phyloP scores from a whole-genome alignment of 2,888 invertebrate species.

The Lepidocyrtinus sp. region DNA sequence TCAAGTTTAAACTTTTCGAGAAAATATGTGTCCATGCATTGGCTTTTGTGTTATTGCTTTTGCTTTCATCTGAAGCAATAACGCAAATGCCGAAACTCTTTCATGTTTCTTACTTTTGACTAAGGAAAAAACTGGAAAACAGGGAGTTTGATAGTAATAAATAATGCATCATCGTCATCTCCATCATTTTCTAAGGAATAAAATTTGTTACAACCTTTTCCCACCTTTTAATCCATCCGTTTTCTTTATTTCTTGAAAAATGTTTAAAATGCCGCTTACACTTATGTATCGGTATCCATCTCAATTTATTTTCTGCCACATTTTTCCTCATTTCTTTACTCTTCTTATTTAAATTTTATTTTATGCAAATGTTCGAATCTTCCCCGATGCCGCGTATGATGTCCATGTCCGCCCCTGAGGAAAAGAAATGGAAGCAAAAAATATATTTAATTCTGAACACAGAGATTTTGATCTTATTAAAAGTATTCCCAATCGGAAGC shows the following conservation, averaged over 20 bases:
- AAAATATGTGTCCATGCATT: background rate
- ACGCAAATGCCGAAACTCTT: background rate
- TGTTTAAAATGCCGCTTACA: constrained; percentile 14
- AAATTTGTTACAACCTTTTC: constrained; percentile 46
- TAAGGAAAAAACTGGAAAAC: constrained; percentile 17
- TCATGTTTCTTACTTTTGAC: background rate
- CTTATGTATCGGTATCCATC: no score
- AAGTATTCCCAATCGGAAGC: constrained; percentile 31
- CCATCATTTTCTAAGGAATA: constrained; percentile 21
- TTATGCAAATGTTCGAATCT: constrained; percentile 41
- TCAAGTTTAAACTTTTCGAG: constrained; percentile 10
- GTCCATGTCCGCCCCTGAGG: constrained; percentile 47
- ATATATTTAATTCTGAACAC: no score
- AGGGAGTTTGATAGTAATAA: constrained; percentile 40
- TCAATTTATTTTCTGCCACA: constrained; percentile 26
- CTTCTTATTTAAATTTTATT: constrained; percentile 52
- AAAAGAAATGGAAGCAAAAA: constrained; percentile 15
- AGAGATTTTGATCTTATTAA: constrained; percentile 37
- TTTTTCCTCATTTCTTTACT: background rate
- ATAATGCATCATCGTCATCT: constrained; percentile 40
- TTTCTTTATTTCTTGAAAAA: constrained; percentile 4
- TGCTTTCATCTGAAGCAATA: background rate
- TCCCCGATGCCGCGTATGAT: constrained; percentile 12
- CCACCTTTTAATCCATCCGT: constrained; percentile 30
- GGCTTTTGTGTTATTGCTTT: background rate